Conservation (phyloP, 2,888 invertebrate species). For the Crocallis elinguaria region DNA sequence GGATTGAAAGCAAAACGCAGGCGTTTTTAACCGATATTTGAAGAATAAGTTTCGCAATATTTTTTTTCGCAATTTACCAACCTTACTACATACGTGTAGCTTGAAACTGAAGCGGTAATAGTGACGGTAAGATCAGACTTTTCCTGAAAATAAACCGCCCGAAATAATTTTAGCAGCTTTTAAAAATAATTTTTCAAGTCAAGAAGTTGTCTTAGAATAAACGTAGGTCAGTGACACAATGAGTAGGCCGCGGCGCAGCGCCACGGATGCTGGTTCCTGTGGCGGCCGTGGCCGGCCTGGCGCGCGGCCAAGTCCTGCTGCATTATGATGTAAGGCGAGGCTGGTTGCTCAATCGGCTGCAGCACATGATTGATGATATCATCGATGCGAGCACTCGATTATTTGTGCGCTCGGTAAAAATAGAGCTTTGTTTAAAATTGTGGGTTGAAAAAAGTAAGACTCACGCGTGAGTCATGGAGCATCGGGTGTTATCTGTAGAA, state of each 20-base stretch:
- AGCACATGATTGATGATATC: conserved; percentile 1
- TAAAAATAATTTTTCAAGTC: too few relatives aligned
- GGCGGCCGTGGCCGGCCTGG: neutral
- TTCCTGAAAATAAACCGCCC: too few relatives aligned
- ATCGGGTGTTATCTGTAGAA: too few relatives aligned
- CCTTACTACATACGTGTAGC: too few relatives aligned
- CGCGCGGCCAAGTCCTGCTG: neutral
- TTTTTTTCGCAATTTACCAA: too few relatives aligned
- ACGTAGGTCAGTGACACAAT: neutral
- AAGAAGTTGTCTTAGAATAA: neutral
- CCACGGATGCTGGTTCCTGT: neutral
- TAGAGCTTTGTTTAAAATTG: neutral
- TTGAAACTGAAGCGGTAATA: too few relatives aligned
- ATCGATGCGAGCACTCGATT: neutral
- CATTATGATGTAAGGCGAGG: conserved; percentile 5
- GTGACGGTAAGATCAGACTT: too few relatives aligned
- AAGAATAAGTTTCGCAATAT: too few relatives aligned
- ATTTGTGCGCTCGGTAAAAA: neutral
- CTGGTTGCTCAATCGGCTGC: neutral
- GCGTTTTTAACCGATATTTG: too few relatives aligned
- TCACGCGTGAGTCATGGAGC: too few relatives aligned
- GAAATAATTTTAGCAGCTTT: too few relatives aligned
- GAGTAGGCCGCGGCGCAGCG: neutral
- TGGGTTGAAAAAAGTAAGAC: neutral
- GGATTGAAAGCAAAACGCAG: too few relatives aligned